Evolutionary conservation across 1,140 invertebrate species (phyloP).

Genomic region (Eueides isabella): DNA sequence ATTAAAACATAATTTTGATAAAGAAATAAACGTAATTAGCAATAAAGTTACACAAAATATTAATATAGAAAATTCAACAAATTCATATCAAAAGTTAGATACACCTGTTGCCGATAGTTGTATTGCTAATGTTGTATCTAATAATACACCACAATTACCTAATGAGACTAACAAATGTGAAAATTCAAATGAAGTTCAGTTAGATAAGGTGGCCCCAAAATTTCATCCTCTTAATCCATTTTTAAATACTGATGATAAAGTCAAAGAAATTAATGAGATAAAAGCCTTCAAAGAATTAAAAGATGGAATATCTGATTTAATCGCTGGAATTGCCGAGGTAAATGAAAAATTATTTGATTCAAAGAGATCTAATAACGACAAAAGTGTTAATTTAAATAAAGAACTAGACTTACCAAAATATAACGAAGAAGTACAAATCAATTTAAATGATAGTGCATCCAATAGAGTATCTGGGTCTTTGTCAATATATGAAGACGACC

Average conservation of each 20-base stretch:
- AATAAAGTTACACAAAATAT: slow-evolving; percentile 57
- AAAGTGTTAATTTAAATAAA: slow-evolving; percentile 34
- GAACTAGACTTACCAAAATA: slow-evolving; percentile 31
- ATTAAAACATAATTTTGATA: slow-evolving; percentile 75
- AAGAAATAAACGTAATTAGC: slow-evolving; percentile 67
- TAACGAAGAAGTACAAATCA: slow-evolving; percentile 45
- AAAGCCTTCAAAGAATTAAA: slow-evolving; percentile 80
- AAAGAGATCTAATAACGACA: slow-evolving; percentile 41
- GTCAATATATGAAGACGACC: slow-evolving; percentile 73
- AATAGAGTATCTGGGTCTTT: slow-evolving; percentile 63
- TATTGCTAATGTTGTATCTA: slow-evolving; percentile 33
- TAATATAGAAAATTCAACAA: slow-evolving; percentile 51
- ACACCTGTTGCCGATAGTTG: neutral
- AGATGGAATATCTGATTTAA: slow-evolving; percentile 79
- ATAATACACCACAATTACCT: slow-evolving; percentile 55
- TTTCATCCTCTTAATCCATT: slow-evolving; percentile 70
- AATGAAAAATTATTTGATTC: slow-evolving; percentile 76
- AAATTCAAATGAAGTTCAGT: slow-evolving; percentile 33
- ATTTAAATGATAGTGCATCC: slow-evolving; percentile 56
- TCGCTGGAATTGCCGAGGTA: slow-evolving; percentile 78
- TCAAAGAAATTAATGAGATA: slow-evolving; percentile 77
- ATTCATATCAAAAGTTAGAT: slow-evolving; percentile 42
- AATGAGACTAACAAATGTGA: slow-evolving; percentile 53
- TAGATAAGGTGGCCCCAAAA: slow-evolving; percentile 36
- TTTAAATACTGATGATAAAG: slow-evolving; percentile 64